Base-by-base conservation (phyloP, 2,797 vertebrate genomes). In the Zalophus californianus region DNA sequence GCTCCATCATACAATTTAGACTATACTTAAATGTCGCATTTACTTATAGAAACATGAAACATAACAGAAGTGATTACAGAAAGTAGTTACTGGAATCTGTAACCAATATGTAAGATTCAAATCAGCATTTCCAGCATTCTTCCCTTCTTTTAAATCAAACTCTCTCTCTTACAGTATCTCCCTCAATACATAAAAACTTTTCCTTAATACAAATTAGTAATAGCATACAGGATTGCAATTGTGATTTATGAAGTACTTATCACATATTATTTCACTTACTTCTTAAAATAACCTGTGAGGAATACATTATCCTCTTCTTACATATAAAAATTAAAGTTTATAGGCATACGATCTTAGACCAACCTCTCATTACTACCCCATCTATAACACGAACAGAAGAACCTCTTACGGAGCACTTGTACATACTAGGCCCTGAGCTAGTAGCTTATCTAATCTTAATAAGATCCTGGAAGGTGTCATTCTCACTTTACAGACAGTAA, bases 41-140 rank as follows among this genome's bases (percentile, higher is more conserved):
- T 94, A 89, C 44, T 93, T 80, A 94, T 1, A 90, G 54, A 87
- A 92, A 92, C 9, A 90, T 27, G 66, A 84, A 86, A 73, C 29
- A 23, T 75, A 96, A 83, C n/a, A 88, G 32, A 85, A 93, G 64
- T 79, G 72, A 93, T 86, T 70, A 75, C 7, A 58, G 50, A 91
- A 68, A 84, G 66, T 48, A 86, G 73, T 75, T 75, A 73, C n/a
- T 62, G 23, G n/a, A 86, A 85, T 29, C 64, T 91, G 14, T 54
- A 94, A 10, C n/a, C 54, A 86, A 64, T 64, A 73, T 44, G 11
- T 62, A 91, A 86, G 56, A 73, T n/a, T 27, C n/a, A 32, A 95
- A 95, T 72, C 15, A 88, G 10, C 32, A 96, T 82, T 91, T 94
- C 27, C n/a, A 90, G 75, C 60, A 83, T 88, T 93, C 20, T 25